phyloP scores from a whole-genome alignment of 2,113 vertebrate species.

The Larimichthys crocea region DNA sequence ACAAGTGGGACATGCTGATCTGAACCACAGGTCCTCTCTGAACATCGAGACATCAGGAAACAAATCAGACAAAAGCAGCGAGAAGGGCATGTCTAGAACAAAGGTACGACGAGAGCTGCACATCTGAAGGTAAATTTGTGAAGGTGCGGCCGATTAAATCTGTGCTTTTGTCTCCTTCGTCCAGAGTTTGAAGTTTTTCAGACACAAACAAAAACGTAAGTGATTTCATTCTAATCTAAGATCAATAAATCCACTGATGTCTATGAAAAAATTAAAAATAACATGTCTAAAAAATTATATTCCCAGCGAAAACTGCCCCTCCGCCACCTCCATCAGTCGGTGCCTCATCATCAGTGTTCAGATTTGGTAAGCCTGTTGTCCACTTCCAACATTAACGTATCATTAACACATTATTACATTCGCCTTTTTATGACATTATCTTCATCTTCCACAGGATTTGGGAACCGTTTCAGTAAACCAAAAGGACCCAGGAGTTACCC shows the following conservation, averaged over 20 bases:
- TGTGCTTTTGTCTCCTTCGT: slow-evolving; percentile 8
- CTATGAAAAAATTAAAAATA: not conserved
- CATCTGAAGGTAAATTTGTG: not conserved
- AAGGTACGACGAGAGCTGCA: slow-evolving; percentile 61
- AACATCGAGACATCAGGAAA: slow-evolving; percentile 33
- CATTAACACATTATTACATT: not conserved
- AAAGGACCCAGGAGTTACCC: slow-evolving; percentile 94
- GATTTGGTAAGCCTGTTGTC: slow-evolving; percentile 70
- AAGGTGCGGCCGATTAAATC: not conserved
- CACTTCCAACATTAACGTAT: not conserved
- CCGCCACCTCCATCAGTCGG: slow-evolving; percentile 32
- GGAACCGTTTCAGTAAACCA: slow-evolving; percentile 91
- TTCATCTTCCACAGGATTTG: slow-evolving; percentile 86
- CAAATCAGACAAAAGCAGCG: slow-evolving; percentile 44
- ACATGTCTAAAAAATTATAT: slow-evolving; percentile 8
- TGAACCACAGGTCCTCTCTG: slow-evolving; percentile 15
- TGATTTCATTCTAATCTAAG: not conserved
- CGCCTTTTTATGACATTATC: not conserved
- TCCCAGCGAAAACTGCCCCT: slow-evolving; percentile 65
- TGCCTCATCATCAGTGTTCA: slow-evolving; percentile 58
- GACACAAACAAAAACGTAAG: slow-evolving; percentile 77
- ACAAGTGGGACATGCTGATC: slow-evolving; percentile 12
- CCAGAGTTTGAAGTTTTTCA: slow-evolving; percentile 82
- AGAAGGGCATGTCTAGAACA: slow-evolving; percentile 68
- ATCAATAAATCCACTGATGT: not conserved